These are phyloP conservation scores for Poeciliopsis turrubarensis DNA, from an alignment of 2,113 vertebrate species.

Conservation along the genomic window DNA sequence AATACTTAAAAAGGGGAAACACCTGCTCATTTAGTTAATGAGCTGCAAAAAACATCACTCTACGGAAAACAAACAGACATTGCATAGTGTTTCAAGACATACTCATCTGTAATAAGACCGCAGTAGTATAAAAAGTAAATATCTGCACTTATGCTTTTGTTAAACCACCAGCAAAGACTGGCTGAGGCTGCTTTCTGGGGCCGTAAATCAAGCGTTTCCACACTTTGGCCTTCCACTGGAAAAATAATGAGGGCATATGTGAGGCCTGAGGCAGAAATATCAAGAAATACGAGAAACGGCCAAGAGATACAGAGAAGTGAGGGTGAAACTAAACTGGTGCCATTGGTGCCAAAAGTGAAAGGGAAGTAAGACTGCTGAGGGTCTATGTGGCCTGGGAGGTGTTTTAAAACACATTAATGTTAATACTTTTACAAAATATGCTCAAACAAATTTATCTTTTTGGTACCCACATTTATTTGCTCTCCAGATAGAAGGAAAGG, in stretches of 20 bases:
- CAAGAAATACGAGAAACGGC: slow-evolving; percentile 55
- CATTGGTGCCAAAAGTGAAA: slow-evolving; percentile 23
- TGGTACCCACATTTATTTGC: not conserved
- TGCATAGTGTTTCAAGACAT: slow-evolving; percentile 55
- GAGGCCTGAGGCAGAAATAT: slow-evolving; percentile 54
- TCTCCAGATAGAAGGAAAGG: not conserved
- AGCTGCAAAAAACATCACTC: slow-evolving; percentile 63
- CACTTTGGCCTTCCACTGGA: slow-evolving; percentile 41
- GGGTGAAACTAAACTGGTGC: slow-evolving; percentile 44
- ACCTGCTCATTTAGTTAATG: slow-evolving; percentile 77
- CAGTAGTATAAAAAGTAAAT: slow-evolving; percentile 66
- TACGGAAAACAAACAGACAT: slow-evolving; percentile 70
- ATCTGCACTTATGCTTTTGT: slow-evolving; percentile 63
- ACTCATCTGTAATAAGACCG: slow-evolving; percentile 61
- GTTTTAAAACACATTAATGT: not conserved
- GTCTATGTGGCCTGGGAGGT: not conserved
- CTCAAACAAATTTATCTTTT: not conserved
- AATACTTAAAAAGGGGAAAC: slow-evolving; percentile 72
- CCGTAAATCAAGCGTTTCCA: slow-evolving; percentile 69
- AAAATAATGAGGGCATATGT: slow-evolving; percentile 61
- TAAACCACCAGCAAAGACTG: slow-evolving; percentile 54
- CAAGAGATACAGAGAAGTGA: slow-evolving; percentile 31
- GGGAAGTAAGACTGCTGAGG: not conserved
- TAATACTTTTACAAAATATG: not conserved
- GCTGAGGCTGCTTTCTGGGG: slow-evolving; percentile 42